A percentile compares a stretch with the other conserved stretches of the same genome.
phyloP scores from a whole-genome alignment of 2,113 vertebrate species.

The Peromyscus maniculatus region DNA sequence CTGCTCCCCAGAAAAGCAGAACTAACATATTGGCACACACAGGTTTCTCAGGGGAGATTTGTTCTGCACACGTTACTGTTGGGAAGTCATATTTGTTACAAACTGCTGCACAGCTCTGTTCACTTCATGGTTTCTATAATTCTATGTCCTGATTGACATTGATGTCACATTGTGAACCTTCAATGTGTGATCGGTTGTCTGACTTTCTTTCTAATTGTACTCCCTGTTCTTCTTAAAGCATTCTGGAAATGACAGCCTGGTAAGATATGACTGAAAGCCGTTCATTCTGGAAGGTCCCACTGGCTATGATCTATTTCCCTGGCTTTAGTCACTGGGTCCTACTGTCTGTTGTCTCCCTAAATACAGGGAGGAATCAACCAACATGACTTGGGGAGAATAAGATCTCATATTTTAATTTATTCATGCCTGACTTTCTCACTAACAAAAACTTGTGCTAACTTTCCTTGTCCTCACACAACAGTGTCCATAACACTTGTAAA shows the following conservation, averaged over 20 bases:
- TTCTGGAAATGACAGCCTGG: background rate
- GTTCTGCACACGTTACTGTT: background rate
- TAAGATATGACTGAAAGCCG: slow-evolving; percentile 9
- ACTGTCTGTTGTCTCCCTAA: background rate
- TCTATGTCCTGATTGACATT: background rate
- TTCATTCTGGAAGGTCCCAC: slow-evolving; percentile 6
- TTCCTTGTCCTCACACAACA: background rate
- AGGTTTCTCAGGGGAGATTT: background rate
- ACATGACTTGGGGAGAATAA: background rate
- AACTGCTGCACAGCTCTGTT: background rate
- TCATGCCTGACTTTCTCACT: background rate
- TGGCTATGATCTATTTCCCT: background rate
- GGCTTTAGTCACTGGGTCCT: background rate
- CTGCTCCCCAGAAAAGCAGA: background rate
- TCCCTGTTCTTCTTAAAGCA: background rate
- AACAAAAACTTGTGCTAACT: background rate
- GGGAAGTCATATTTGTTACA: slow-evolving; percentile 4
- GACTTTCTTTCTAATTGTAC: background rate
- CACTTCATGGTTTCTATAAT: background rate
- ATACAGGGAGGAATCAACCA: background rate
- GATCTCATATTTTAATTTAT: background rate
- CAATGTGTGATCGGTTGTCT: background rate
- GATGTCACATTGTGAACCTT: background rate
- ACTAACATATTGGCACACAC: background rate
- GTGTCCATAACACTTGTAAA: background rate